phyloP scores from a whole-genome alignment of 2,113 vertebrate genomes.

The Oncorhynchus nerka region DNA sequence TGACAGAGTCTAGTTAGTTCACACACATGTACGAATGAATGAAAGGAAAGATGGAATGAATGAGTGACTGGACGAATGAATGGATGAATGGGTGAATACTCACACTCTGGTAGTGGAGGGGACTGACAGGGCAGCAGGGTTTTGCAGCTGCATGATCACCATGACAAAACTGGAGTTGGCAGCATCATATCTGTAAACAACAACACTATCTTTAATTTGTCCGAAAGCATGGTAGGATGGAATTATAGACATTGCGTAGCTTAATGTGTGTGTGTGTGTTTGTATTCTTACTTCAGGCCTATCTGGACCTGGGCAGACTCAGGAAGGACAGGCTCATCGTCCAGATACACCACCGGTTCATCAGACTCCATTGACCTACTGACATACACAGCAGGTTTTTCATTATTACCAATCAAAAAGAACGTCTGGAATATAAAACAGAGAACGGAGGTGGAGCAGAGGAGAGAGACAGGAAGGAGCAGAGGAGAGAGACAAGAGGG shows the following conservation, averaged over 20 bases:
- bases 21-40: no score
- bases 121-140: constrained; percentile 65
- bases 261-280: constrained; percentile 51
- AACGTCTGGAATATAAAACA: background rate
- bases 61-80: no score
- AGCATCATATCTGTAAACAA: constrained; percentile 68
- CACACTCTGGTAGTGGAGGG: constrained; percentile 76
- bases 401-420: background rate
- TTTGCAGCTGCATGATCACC: constrained; percentile 70
- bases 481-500: no score
- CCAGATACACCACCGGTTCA: constrained; percentile 48
- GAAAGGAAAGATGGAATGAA: background rate
- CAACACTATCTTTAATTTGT: background rate
- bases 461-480: no score
- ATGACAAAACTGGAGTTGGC: constrained; percentile 76
- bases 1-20: no score
- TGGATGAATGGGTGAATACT: constrained; percentile 54
- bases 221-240: no score
- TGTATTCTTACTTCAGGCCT: constrained; percentile 72
- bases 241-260: no score
- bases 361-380: constrained; percentile 75
- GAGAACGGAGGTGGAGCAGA: background rate
- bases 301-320: constrained; percentile 78
- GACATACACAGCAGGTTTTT: background rate
- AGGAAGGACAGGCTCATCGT: constrained; percentile 64